Evolutionary conservation across 2,113 vertebrate genomes (phyloP).

Genomic region (Pleuronectes platessa): DNA sequence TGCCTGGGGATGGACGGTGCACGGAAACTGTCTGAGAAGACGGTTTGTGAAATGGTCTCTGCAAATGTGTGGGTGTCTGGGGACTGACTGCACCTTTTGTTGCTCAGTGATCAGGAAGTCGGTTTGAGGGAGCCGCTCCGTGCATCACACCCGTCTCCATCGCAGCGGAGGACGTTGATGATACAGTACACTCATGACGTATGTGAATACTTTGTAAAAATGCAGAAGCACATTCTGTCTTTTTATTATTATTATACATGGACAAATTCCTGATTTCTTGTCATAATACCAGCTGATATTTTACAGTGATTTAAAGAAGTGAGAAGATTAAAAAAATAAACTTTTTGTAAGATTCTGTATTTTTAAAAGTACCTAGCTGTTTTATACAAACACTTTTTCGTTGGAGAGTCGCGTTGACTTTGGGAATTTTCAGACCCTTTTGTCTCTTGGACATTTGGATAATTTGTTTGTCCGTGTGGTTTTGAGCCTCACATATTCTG

Average conservation of each 20-base stretch:
- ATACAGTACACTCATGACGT: constrained; percentile 62
- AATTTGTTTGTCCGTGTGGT: constrained; percentile 75
- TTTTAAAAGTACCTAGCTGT: constrained; percentile 82
- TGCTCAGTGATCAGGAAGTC: constrained; percentile 37
- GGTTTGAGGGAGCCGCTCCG: constrained; percentile 36
- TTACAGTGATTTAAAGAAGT: constrained; percentile 82
- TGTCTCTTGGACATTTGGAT: constrained; percentile 73
- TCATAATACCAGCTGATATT: constrained; percentile 85
- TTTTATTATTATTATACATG: constrained; percentile 75
- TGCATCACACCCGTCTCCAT: constrained; percentile 37
- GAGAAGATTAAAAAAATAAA: constrained; percentile 54
- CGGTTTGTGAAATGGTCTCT: constrained; percentile 16
- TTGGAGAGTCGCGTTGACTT: constrained; percentile 74
- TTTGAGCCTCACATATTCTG: constrained; percentile 80
- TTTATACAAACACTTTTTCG: constrained; percentile 82
- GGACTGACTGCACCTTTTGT: constrained; percentile 39
- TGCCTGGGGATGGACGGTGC: not conserved
- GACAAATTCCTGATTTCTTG: constrained; percentile 75
- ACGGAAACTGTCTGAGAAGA: constrained; percentile 26
- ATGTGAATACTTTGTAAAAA: constrained; percentile 83
- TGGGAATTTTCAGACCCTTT: constrained; percentile 72
- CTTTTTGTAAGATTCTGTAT: constrained; percentile 85
- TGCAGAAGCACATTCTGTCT: constrained; percentile 83
- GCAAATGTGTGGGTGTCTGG: constrained; percentile 23
- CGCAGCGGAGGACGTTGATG: constrained; percentile 30